Evolutionary conservation across 2,888 invertebrate species (phyloP), one percentile per base, ranked within the genome.

Genomic region (Liodrosophila aerea): DNA sequence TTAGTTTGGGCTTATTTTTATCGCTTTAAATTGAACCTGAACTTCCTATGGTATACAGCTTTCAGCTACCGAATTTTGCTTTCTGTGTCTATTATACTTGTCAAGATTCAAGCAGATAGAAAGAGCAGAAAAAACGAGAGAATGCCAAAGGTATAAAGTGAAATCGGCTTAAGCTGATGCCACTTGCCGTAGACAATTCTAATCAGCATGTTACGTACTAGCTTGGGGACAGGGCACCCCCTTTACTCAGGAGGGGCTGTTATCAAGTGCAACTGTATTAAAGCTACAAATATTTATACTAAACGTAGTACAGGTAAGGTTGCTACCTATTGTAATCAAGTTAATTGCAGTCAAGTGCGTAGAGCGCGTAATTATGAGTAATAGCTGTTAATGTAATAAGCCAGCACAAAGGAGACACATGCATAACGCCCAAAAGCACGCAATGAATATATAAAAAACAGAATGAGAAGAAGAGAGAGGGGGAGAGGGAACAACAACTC

Each of bases 361-460:
- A 16, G 18, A 13, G 56, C 62, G 70, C 61, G 50, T 82, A 74
- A 74, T 76, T 86, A 76, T 81, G 81, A 86, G 69, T 84, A 82
- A 86, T 82, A 72, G 84, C 61, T 66, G 70, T 81, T 86, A 84
- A 84, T 76, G 65, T 68, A 84, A 86, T 76, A 81, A 71, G 61
- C 51, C 54, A 18, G 50, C 34, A 37, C 50, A 47, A 39, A 44
- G 59, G 73, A n/a, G n/a, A 62, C 73, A 66, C 61, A 60, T 68
- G 64, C 68, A 80, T 62, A 76, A 60, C 75, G 73, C 70, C 72
- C 41, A 64, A 68, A 69, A 58, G 78, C 86, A 83, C 85, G 83
- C 83, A 73, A 83, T 59, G 73, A 68, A 70, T 60, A 59, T 63
- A 76, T 71, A 59, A 62, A 64, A 66, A 47, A 47, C 36, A 37